Base-by-base conservation (phyloP, 2,888 invertebrate genomes). In the Lepidonotus clava region DNA sequence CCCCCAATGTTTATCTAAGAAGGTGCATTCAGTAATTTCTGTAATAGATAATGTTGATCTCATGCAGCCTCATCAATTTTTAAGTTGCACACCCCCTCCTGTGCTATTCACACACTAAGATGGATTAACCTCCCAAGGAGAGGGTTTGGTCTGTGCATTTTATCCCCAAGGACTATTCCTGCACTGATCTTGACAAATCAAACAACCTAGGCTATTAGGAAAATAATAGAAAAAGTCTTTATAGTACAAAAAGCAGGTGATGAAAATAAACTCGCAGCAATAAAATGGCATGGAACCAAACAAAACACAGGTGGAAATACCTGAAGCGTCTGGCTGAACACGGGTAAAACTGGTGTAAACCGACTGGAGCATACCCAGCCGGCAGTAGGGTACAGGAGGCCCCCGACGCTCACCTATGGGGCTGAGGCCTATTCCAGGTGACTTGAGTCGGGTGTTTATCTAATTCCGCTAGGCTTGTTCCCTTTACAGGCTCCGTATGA, bases 381-480 rank as follows among this genome's bases (percentile, higher is more conserved):
- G 18, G 61, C 2, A 61, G 28, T n/a, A 32, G 61, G 28, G 61
- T 61, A 32, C 24, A 61, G 28, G 2, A 24, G 1, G 61, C 28
- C 28, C 28, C 61, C n/a, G n/a, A n/a, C n/a, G n/a, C 11, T 61
- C 71, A 34, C 38, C 8, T 34, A 11, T 71, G 71, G 71, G 36
- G 71, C 34, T 21, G 38, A 14, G n/a, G n/a, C n/a, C 80, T 41
- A 18, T 80, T 80, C 80, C 80, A 80, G 80, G 80, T 80, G 80
- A 80, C 66, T 80, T 41, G 40, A 46, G 28, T 46, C 28, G 46
- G 51, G 51, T 80, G 80, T 80, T 80, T 80, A 80, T 80, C 80
- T 80, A 80, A 80, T 80, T 80, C 80, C 80, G 80, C 80, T 80
- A 41, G 28, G 80, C 51, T 41, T 46, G 46, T 46, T 80, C 46